Conservation (phyloP, 2,797 vertebrate species). For the Gymnoscopelus microlampas region DNA sequence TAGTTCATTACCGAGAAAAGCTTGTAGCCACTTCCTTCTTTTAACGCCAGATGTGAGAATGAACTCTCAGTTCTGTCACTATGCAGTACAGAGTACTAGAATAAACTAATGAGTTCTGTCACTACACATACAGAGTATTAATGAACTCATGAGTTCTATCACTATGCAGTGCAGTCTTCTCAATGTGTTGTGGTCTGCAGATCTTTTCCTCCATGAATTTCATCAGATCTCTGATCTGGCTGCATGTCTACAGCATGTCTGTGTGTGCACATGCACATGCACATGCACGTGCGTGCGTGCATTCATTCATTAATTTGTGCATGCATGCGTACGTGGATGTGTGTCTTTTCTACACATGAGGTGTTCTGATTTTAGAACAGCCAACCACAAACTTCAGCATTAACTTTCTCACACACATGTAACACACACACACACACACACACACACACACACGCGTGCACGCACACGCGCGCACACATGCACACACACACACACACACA, state of each 20-base stretch:
- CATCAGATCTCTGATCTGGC: conserved; percentile 4
- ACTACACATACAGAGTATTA: not conserved
- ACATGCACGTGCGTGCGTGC: not conserved
- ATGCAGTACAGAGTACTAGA: not conserved
- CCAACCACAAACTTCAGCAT: conserved; percentile 42
- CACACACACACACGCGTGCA: not conserved
- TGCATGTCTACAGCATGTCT: conserved; percentile 12
- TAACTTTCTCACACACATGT: not conserved
- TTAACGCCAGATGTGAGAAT: conserved; percentile 75
- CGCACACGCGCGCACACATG: not conserved
- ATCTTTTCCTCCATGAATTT: conserved; percentile 5
- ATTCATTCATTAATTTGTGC: not conserved
- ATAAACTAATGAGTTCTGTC: not conserved
- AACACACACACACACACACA: conserved; percentile 4
- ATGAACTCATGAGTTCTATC: not conserved
- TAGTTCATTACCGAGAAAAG: conserved; percentile 74
- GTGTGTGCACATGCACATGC: not conserved
- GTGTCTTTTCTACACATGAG: conserved; percentile 29
- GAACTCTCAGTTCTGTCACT: not conserved
- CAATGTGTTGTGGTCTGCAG: conserved; percentile 37
- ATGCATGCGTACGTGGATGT: not conserved
- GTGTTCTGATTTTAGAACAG: conserved; percentile 59
- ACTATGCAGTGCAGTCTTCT: too few species aligned
- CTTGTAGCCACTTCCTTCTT: conserved; percentile 79
- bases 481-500: conserved; percentile 2